These are phyloP conservation scores for Ctenopoma kingsleyae DNA, from an alignment of 2,797 vertebrate genomes.

Conservation along the genomic window DNA sequence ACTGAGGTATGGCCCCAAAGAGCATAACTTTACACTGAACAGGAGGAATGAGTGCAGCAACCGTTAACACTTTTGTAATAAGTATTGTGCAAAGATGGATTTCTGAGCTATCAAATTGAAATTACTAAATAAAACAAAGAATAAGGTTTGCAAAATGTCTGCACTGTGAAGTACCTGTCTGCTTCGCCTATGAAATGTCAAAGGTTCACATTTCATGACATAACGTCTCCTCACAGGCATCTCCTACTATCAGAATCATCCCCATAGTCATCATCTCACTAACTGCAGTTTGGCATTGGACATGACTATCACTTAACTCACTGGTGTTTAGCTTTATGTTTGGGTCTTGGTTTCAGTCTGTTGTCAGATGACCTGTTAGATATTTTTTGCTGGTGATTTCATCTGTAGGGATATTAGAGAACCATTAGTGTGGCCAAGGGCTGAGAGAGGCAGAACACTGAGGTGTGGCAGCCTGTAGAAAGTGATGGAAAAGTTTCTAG, in stretches of 20 bases:
- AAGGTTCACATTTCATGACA: constrained; percentile 49
- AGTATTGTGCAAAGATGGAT: no score
- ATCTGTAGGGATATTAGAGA: constrained; percentile 70
- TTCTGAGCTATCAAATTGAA: not conserved
- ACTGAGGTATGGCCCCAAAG: no score
- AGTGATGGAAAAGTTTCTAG: constrained; percentile 49
- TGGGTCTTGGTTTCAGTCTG: constrained; percentile 46
- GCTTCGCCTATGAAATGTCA: constrained; percentile 35
- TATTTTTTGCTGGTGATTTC: constrained; percentile 78
- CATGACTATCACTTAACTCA: constrained; percentile 58
- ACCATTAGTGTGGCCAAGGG: constrained; percentile 53
- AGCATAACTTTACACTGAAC: no score
- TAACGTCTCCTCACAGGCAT: constrained; percentile 42
- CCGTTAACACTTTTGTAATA: no score
- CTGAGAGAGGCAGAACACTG: constrained; percentile 55
- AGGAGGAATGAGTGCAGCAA: not conserved
- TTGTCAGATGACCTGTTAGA: constrained; percentile 66
- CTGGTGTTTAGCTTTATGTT: constrained; percentile 67
- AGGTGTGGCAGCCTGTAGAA: constrained; percentile 66
- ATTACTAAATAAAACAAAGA: not conserved
- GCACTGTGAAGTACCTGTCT: not conserved
- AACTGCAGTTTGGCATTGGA: constrained; percentile 49
- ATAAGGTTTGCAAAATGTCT: not conserved
- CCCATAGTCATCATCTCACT: constrained; percentile 36
- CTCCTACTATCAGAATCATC: constrained; percentile 30